Percentiles rank a stretch among this genome's conserved stretches.
phyloP scores from a whole-genome alignment of 2,797 vertebrate species.

The Lemur catta region DNA sequence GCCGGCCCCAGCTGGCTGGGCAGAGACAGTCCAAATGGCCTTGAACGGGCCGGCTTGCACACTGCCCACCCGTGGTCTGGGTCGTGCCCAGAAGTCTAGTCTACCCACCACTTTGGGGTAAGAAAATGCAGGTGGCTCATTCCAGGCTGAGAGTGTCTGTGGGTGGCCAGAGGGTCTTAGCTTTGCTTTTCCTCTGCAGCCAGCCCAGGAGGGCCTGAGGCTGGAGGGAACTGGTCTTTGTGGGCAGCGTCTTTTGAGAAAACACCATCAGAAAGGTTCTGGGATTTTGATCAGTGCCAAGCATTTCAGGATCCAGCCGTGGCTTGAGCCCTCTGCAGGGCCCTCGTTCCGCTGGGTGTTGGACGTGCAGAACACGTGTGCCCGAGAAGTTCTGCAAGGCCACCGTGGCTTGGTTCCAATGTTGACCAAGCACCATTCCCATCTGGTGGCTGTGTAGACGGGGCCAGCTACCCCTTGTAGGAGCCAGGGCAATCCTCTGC shows the following conservation, averaged over 20 bases:
- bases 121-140: neutral
- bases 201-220: neutral
- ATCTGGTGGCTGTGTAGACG: neutral
- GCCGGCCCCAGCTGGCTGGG: neutral
- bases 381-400: neutral
- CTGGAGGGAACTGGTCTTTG: neutral
- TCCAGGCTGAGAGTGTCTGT: neutral
- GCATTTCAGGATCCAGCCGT: neutral
- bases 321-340: neutral
- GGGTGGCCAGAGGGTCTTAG: neutral
- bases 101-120: neutral
- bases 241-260: neutral
- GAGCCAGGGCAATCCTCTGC: neutral
- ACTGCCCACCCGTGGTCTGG: no score
- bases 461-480: neutral
- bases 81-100: neutral
- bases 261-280: neutral
- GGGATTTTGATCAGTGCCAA: neutral
- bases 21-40: neutral
- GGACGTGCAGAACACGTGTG: neutral
- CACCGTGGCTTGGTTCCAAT: neutral
- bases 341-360: neutral
- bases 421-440: neutral
- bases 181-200: neutral
- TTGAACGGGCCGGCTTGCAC: neutral